Percentiles rank a stretch among this genome's conserved stretches.
Conservation (phyloP, 2,113 vertebrate species). For the Arenaria interpres region DNA sequence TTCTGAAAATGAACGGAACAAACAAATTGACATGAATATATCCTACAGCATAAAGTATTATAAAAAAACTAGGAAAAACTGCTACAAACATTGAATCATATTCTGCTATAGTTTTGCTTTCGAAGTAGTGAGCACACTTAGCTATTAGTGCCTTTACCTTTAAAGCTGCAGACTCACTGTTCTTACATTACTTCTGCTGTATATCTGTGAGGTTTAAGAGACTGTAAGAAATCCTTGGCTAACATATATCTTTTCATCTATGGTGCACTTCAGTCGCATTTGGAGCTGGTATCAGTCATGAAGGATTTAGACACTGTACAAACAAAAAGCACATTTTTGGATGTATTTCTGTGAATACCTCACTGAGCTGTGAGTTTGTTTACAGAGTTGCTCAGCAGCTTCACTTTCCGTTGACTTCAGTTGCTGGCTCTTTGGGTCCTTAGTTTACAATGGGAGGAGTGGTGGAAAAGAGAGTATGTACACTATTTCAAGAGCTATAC, state of each 20-base stretch:
- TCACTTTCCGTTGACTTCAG: constrained; percentile 33
- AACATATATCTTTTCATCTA: not conserved
- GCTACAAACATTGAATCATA: not conserved
- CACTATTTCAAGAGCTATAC: not conserved
- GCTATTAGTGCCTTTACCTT: not conserved
- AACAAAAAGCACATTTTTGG: constrained; percentile 1
- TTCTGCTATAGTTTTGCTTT: not conserved
- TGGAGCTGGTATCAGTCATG: not conserved
- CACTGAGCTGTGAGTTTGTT: constrained; percentile 10
- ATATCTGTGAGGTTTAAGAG: not conserved
- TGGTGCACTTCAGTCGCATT: not conserved
- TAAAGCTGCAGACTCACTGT: not conserved
- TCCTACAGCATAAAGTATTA: not conserved
- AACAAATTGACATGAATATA: not conserved
- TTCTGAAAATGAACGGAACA: not conserved
- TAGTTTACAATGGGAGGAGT: not conserved
- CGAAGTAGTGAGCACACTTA: not conserved
- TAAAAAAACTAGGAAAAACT: not conserved
- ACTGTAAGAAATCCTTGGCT: not conserved
- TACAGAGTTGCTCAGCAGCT: constrained; percentile 53
- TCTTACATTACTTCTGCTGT: not conserved
- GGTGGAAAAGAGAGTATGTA: not conserved
- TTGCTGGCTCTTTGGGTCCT: not conserved
- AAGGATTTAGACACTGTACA: not conserved
- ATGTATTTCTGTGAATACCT: constrained; percentile 1